Evolutionary conservation across 2,797 vertebrate species (phyloP).

Genomic region (Tapera naevia): DNA sequence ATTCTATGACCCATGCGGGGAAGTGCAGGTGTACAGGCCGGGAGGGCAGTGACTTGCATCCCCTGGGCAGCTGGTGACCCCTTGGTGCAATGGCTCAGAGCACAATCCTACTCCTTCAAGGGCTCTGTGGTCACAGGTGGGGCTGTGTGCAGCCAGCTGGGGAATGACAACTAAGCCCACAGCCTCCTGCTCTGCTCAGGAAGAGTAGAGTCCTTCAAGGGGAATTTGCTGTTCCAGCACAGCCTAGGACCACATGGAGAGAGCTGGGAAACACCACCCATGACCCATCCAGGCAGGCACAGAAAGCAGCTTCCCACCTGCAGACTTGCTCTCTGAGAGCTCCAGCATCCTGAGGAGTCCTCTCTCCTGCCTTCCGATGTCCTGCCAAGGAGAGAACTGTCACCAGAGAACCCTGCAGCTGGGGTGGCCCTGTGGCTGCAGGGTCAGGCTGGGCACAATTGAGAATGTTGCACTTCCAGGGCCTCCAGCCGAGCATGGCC

Average conservation of each 20-base stretch:
- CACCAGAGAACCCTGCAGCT: accelerated
- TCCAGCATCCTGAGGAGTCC: constrained; percentile 79
- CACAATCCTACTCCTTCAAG: accelerated
- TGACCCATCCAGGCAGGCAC: not conserved
- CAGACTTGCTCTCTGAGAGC: constrained; percentile 69
- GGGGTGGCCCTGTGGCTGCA: not conserved
- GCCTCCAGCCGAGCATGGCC: not conserved
- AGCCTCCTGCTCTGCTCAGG: not conserved
- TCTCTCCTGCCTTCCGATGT: constrained; percentile 28
- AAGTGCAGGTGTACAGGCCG: accelerated
- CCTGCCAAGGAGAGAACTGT: constrained; percentile 54
- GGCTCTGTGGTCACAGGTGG: not conserved
- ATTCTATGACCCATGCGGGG: not conserved
- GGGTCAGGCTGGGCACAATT: not conserved
- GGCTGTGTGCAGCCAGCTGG: not conserved
- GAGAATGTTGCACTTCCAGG: not conserved
- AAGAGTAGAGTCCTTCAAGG: not conserved
- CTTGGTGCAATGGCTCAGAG: not conserved
- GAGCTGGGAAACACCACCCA: not conserved
- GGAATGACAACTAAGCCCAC: not conserved
- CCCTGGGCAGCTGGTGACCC: not conserved
- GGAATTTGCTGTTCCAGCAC: not conserved
- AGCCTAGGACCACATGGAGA: not conserved
- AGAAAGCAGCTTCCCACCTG: constrained; percentile 64
- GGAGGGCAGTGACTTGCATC: not conserved